Evolutionary conservation across 1,140 invertebrate genomes (phyloP).

Genomic region (Drosophila carrolli): DNA sequence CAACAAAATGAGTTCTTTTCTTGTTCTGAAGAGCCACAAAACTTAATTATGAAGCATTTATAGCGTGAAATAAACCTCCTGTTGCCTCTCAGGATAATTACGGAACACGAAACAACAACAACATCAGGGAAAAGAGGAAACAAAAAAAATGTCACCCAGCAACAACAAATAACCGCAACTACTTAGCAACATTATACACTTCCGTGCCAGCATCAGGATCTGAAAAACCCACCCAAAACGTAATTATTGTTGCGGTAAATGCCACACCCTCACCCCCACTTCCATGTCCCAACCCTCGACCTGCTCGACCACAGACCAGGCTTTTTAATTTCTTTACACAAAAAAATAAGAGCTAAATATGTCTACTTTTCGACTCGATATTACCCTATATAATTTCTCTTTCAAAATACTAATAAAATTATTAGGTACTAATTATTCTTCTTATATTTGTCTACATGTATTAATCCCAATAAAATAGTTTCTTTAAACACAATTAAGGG

Average conservation of each 20-base stretch:
- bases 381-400: neutral
- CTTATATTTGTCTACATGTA: no score
- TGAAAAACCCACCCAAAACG: constrained; percentile 67
- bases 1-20: constrained; percentile 17
- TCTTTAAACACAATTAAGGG: no score
- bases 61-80: constrained; percentile 77
- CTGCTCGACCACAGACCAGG: constrained; percentile 50
- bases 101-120: constrained; percentile 44
- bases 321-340: constrained; percentile 77
- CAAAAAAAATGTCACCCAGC: constrained; percentile 44
- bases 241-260: constrained; percentile 81
- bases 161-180: constrained; percentile 72
- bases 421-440: no score
- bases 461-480: no score
- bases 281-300: neutral
- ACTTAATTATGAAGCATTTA: constrained; percentile 76
- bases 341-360: constrained; percentile 18
- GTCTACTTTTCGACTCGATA: neutral
- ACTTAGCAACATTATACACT: constrained; percentile 83
- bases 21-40: constrained; percentile 51
- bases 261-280: constrained; percentile 25
- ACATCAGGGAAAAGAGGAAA: constrained; percentile 5
- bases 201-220: constrained; percentile 69
- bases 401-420: no score
- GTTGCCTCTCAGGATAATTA: constrained; percentile 79